These are phyloP conservation scores for Tichodroma muraria DNA, from an alignment of 2,113 vertebrate genomes.

Conservation along the genomic window DNA sequence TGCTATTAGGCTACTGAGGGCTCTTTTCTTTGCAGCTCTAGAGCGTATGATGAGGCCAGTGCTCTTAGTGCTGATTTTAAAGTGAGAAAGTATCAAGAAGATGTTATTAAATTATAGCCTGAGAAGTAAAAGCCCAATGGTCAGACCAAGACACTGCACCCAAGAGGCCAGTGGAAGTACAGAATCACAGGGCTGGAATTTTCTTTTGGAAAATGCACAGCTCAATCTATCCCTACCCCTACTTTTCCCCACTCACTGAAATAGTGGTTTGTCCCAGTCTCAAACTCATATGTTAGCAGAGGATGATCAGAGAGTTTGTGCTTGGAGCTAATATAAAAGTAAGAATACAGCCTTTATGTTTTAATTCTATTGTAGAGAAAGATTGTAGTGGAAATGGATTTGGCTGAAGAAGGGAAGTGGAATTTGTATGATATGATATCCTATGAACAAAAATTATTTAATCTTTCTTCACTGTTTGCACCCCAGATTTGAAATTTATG, in stretches of 20 bases:
- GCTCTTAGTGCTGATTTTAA: not conserved
- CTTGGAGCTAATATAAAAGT: not conserved
- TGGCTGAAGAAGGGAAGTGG: not conserved
- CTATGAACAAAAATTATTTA: not conserved
- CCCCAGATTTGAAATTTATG: not conserved
- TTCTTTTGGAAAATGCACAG: not conserved
- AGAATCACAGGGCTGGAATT: not conserved
- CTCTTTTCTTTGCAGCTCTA: not conserved
- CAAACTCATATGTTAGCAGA: not conserved
- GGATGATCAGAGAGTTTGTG: not conserved
- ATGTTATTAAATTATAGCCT: not conserved
- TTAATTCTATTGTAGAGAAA: not conserved
- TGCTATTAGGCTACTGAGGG: not conserved
- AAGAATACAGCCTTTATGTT: not conserved
- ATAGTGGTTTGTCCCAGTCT: not conserved
- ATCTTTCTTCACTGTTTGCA: not conserved
- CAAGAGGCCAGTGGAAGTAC: not conserved
- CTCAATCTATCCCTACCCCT: not conserved
- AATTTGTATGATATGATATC: not conserved
- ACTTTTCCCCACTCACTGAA: not conserved
- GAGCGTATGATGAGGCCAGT: not conserved
- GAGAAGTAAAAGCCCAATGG: not conserved
- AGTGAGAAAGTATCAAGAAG: not conserved
- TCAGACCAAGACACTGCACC: not conserved
- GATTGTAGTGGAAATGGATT: not conserved